Evolutionary conservation across 2,113 vertebrate species (phyloP).

Genomic region (Pterocles burchelli): DNA sequence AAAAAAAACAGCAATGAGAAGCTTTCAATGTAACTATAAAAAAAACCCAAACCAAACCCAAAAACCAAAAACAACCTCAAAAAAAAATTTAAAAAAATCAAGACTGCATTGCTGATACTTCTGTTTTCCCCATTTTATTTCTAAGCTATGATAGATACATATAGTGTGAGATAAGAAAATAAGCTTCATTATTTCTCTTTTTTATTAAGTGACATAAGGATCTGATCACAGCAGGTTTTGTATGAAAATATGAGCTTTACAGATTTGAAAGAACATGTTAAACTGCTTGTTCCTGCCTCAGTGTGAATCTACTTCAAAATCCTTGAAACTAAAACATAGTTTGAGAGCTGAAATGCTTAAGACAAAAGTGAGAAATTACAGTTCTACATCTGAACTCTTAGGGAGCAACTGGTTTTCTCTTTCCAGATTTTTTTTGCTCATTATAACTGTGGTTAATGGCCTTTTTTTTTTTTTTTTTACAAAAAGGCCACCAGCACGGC

Average conservation of each 20-base stretch:
- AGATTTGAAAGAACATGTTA: background rate
- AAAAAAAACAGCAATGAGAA: background rate
- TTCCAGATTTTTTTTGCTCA: background rate
- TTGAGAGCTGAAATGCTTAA: background rate
- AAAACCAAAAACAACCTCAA: too few relatives aligned
- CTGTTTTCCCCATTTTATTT: background rate
- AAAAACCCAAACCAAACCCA: too few relatives aligned
- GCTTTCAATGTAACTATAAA: background rate
- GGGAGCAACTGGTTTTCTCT: background rate
- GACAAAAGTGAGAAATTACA: rapidly evolving
- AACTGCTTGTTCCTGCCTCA: background rate
- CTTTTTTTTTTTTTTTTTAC: too few relatives aligned
- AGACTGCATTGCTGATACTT: too few relatives aligned
- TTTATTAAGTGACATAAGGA: background rate
- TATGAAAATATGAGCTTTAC: background rate
- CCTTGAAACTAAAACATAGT: background rate
- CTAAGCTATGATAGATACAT: background rate
- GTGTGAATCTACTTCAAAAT: rapidly evolving
- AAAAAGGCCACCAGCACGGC: too few relatives aligned
- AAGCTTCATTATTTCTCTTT: background rate
- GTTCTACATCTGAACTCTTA: rapidly evolving
- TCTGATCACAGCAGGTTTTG: background rate
- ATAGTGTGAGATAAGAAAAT: background rate
- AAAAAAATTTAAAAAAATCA: background rate
- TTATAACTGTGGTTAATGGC: background rate